phyloP scores from a whole-genome alignment of 2,888 invertebrate genomes.

The Cryptops parisi region DNA sequence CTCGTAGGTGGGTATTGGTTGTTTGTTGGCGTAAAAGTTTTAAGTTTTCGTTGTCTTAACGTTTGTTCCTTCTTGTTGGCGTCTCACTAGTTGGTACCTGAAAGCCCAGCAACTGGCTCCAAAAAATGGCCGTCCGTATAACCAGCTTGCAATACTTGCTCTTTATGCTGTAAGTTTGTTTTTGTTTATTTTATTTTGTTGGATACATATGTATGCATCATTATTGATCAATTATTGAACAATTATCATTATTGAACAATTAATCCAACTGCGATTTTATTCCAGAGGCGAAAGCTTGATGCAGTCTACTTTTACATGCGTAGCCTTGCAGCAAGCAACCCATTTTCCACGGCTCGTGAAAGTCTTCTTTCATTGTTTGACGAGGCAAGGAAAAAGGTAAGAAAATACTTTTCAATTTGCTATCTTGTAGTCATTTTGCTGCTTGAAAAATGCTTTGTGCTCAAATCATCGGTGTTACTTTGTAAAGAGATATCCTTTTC shows the following conservation, averaged over 20 bases:
- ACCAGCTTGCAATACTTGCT: conserved; percentile 83
- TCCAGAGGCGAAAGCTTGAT: conserved; percentile 78
- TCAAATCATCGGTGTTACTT: no score
- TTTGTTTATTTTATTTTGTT: not conserved
- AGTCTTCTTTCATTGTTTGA: conserved; percentile 75
- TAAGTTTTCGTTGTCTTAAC: not conserved
- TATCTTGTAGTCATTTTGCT: no score
- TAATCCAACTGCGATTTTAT: conserved; percentile 24
- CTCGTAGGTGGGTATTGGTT: conserved; percentile 42
- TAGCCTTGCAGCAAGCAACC: conserved; percentile 85
- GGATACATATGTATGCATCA: not conserved
- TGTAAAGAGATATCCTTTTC: no score
- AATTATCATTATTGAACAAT: not conserved
- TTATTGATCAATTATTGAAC: not conserved
- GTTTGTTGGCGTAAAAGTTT: not conserved
- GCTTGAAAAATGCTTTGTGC: no score
- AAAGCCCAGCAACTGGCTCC: conserved; percentile 89
- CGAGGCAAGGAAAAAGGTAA: conserved; percentile 69
- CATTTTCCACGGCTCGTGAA: conserved; percentile 81
- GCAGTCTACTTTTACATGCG: conserved; percentile 96
- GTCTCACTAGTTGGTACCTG: conserved; percentile 75
- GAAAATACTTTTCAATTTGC: not conserved
- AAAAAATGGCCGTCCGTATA: conserved; percentile 87
- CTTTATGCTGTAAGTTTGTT: conserved; percentile 35
- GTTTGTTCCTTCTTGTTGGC: conserved; percentile 23